Evolutionary conservation across 2,113 vertebrate genomes (phyloP).

Genomic region (Megaleporinus macrocephalus): DNA sequence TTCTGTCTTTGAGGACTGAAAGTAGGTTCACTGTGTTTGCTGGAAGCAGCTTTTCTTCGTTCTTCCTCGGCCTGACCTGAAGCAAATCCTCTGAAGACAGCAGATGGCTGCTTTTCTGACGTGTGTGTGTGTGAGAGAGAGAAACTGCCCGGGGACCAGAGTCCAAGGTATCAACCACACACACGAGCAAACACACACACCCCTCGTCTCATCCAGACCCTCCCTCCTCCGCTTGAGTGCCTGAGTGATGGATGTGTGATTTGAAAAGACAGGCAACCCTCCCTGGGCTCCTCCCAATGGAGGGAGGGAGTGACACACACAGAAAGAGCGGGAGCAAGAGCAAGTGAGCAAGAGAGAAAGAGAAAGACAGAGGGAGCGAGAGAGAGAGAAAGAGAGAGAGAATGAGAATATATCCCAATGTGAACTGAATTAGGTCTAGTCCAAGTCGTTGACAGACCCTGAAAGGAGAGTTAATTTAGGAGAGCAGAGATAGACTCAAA

Average conservation of each 20-base stretch:
- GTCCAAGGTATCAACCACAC: conserved; percentile 49
- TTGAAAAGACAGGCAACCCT: conserved; percentile 53
- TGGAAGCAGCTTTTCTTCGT: conserved; percentile 43
- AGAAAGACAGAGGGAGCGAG: neutral
- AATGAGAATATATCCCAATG: conserved; percentile 16
- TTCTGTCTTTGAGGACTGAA: conserved; percentile 24
- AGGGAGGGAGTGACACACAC: conserved; percentile 24
- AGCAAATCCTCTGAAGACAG: conserved; percentile 56
- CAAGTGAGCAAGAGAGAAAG: too few species aligned
- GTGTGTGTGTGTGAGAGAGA: conserved; percentile 39
- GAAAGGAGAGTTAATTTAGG: conserved; percentile 51
- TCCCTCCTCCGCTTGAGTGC: conserved; percentile 47
- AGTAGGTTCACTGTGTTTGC: conserved; percentile 39
- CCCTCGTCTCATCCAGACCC: conserved; percentile 46
- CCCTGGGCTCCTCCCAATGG: conserved; percentile 42
- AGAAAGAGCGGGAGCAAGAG: conserved; percentile 25
- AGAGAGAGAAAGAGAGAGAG: conserved; percentile 22
- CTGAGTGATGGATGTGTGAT: conserved; percentile 59
- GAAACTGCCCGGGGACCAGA: conserved; percentile 46
- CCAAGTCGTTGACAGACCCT: conserved; percentile 46
- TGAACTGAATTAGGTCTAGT: conserved; percentile 46
- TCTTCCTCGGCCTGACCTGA: conserved; percentile 48
- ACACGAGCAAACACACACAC: conserved; percentile 29
- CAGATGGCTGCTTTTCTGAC: conserved; percentile 57
- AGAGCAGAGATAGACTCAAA: conserved; percentile 44